Base-by-base conservation (phyloP, 2,888 invertebrate genomes). In the Cheilosia variabilis region DNA sequence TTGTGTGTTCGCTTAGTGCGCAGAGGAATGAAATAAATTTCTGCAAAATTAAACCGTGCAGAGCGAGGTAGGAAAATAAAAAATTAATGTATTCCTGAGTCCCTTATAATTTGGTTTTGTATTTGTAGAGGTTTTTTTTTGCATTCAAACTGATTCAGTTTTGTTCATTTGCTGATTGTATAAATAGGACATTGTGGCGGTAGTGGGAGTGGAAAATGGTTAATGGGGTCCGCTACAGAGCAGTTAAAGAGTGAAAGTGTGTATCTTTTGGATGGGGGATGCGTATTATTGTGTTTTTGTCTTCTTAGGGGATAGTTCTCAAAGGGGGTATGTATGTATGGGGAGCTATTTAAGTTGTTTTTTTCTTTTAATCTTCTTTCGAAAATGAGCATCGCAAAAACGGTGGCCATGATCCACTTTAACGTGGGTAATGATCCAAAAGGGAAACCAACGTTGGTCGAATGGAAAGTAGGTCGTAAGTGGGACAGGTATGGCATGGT, bases 11-110 rank as follows among this genome's bases (percentile, higher is more conserved):
- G 19, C 34, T 63, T 27, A 17, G 19, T 60, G 22, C 53, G 53
- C 17, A 5, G 6, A 47, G 52, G 24, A 68, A 73, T 45, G 63
- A 79, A 73, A 79, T 69, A 58, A 58, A 79, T 62, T 71, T 79
- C 73, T 73, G 79, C 50, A 65, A 69, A 83, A 73, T 79, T 79
- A 63, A 83, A 83, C 83, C 68, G 73, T 79, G 68, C 72, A 72
- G 24, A 73, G 62, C 57, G 66, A 71, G 50, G 60, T 50, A 78
- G 66, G 62, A 47, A 78, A 78, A 82, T 71, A 71, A 41, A 78
- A 65, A 63, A 57, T 63, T 50, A 71, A 71, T 71, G 34, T 55
- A 73, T 73, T 60, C 24, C 45, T 45, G 57, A 50, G 66, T 52
- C 57, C 47, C 37, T 41, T 73, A 71, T 60, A 57, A 55, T 57